These are phyloP conservation scores for Troilus luridus DNA, from an alignment of 2,888 invertebrate species.

Conservation along the genomic window DNA sequence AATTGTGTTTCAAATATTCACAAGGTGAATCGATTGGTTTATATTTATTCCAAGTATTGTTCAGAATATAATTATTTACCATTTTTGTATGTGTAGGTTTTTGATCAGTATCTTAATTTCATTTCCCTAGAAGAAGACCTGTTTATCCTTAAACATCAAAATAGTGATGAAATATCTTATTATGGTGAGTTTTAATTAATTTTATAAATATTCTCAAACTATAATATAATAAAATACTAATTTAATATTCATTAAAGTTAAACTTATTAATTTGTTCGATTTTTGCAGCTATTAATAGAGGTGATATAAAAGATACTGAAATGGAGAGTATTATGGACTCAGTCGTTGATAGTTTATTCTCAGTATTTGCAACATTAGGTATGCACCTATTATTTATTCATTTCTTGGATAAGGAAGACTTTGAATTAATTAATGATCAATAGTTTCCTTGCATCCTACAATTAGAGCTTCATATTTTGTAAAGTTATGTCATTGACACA, in stretches of 20 bases:
- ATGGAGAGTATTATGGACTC: slow-evolving; percentile 95
- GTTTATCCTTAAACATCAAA: slow-evolving; percentile 93
- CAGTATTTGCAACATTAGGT: slow-evolving; percentile 97
- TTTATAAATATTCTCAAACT: not conserved
- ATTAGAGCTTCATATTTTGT: too few species aligned
- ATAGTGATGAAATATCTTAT: slow-evolving; percentile 91
- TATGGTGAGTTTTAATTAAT: slow-evolving; percentile 77
- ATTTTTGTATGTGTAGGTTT: slow-evolving; percentile 75
- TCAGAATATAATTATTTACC: slow-evolving; percentile 1
- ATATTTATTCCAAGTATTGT: slow-evolving; percentile 29
- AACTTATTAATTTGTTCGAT: not conserved
- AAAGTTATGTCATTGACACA: too few species aligned
- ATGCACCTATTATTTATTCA: slow-evolving; percentile 65
- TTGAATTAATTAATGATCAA: not conserved
- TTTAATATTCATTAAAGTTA: not conserved
- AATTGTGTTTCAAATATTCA: slow-evolving; percentile 93
- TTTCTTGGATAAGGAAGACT: not conserved
- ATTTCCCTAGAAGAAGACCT: slow-evolving; percentile 98
- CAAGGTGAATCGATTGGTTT: slow-evolving; percentile 74
- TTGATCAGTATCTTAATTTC: slow-evolving; percentile 98
- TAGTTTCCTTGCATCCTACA: too few species aligned
- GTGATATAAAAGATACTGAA: slow-evolving; percentile 94
- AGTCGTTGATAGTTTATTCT: slow-evolving; percentile 96
- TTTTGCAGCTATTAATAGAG: slow-evolving; percentile 88
- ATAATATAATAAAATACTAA: slow-evolving; percentile 1